Conservation (phyloP, 2,797 vertebrate species). For the Melanotaenia boesemani region DNA sequence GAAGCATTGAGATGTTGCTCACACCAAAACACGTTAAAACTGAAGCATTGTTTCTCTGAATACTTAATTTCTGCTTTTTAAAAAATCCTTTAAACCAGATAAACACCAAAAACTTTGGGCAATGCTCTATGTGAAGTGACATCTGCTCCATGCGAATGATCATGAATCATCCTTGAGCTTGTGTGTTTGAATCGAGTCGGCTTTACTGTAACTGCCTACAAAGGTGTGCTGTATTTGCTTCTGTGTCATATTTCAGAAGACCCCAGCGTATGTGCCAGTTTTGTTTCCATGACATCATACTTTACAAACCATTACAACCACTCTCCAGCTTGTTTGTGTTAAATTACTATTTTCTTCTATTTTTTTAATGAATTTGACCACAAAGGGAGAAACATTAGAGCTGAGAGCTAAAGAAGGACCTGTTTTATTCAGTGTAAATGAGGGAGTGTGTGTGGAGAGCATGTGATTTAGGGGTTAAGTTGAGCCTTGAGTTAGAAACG, state of each 20-base stretch:
- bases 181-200: slow-evolving; percentile 10
- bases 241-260: neutral
- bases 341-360: neutral
- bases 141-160: neutral
- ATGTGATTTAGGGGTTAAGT: slow-evolving; percentile 68
- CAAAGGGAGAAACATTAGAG: neutral
- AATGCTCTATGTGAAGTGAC: slow-evolving; percentile 24
- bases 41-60: neutral
- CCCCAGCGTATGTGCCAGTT: neutral
- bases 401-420: neutral
- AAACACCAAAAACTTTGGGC: slow-evolving; percentile 8
- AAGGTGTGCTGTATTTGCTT: neutral
- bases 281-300: neutral
- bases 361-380: neutral
- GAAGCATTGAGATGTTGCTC: slow-evolving; percentile 9
- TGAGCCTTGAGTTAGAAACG: slow-evolving; percentile 49
- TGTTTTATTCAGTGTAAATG: slow-evolving; percentile 13
- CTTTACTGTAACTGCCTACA: slow-evolving; percentile 4
- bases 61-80: neutral
- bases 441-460: slow-evolving; percentile 22
- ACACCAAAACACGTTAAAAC: neutral
- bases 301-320: neutral
- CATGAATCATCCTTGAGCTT: slow-evolving; percentile 28
- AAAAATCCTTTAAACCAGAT: neutral
- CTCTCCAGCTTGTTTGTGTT: neutral